phyloP scores from a whole-genome alignment of 92 coral and sea anemone species.

The Parazoanthus darwini region DNA sequence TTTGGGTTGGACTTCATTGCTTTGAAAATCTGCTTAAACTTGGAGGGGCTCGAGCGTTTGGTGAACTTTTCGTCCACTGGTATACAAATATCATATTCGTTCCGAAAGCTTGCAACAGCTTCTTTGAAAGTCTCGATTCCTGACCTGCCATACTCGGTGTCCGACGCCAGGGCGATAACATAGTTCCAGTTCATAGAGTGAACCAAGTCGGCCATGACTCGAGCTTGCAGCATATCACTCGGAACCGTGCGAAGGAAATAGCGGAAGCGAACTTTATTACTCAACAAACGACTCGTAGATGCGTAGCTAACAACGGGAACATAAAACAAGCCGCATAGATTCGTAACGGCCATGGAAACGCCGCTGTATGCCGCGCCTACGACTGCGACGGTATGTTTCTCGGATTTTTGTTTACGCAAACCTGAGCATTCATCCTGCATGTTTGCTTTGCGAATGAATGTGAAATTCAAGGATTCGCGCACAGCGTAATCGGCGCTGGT shows the following conservation, averaged over 20 bases:
- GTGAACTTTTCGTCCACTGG: slow-evolving; percentile 84
- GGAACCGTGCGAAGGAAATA: slow-evolving; percentile 83
- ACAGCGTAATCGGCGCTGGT: slow-evolving; percentile 84
- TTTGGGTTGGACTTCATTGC: slow-evolving; percentile 66
- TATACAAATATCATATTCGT: slow-evolving; percentile 76
- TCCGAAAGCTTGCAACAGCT: slow-evolving; percentile 62
- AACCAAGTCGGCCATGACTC: slow-evolving; percentile 87
- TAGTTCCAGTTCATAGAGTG: slow-evolving; percentile 83
- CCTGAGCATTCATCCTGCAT: slow-evolving; percentile 59
- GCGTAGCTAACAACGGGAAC: slow-evolving; percentile 85
- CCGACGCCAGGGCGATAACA: slow-evolving; percentile 80
- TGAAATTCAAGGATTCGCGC: slow-evolving; percentile 81
- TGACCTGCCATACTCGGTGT: slow-evolving; percentile 88
- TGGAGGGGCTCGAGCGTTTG: slow-evolving; percentile 66
- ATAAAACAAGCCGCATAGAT: slow-evolving; percentile 80
- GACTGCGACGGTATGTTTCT: slow-evolving; percentile 69
- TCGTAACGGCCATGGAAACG: slow-evolving; percentile 88
- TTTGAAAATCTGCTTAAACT: slow-evolving; percentile 61
- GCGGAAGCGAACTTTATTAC: slow-evolving; percentile 76
- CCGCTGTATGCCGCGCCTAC: slow-evolving; percentile 90
- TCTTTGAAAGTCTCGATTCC: slow-evolving; percentile 83
- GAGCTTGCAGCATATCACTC: slow-evolving; percentile 82
- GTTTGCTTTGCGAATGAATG: slow-evolving; percentile 78
- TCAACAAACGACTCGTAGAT: slow-evolving; percentile 78
- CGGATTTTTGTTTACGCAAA: slow-evolving; percentile 21